Percentiles rank a stretch among this genome's conserved stretches.
phyloP scores from a whole-genome alignment of 2,888 invertebrate genomes.

The Xylota sylvarum region DNA sequence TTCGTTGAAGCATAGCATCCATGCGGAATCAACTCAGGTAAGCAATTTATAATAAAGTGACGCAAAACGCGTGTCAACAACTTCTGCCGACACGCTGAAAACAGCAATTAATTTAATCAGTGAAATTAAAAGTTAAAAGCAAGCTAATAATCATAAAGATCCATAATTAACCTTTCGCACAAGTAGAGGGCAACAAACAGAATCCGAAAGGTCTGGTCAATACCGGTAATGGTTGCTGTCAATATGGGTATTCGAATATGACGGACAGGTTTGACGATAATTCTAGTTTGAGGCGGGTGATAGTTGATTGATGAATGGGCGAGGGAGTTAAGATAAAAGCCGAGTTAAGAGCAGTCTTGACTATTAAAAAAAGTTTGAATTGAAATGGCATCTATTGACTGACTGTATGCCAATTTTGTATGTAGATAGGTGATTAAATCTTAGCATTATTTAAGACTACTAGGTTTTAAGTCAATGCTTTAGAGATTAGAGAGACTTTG shows the following conservation, averaged over 20 bases:
- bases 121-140: constrained; percentile 7
- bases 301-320: background rate
- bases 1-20: constrained; percentile 82
- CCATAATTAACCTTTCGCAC: constrained; percentile 28
- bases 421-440: no score
- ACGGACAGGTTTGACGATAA: background rate
- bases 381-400: no score
- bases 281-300: background rate
- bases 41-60: constrained; percentile 46
- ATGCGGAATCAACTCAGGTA: constrained; percentile 78
- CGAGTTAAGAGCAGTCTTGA: no score
- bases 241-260: background rate
- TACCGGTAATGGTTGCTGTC: constrained; percentile 17
- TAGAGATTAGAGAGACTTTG: no score
- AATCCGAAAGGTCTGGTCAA: background rate
- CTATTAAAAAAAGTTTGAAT: no score
- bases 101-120: constrained; percentile 15
- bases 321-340: background rate
- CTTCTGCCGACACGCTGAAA: background rate
- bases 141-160: constrained; percentile 22
- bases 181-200: constrained; percentile 4
- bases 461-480: no score
- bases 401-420: no score
- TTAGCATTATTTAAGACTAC: no score
- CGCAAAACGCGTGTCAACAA: background rate